Conservation (phyloP, 2,113 vertebrate genomes). For the Saccopteryx bilineata region DNA sequence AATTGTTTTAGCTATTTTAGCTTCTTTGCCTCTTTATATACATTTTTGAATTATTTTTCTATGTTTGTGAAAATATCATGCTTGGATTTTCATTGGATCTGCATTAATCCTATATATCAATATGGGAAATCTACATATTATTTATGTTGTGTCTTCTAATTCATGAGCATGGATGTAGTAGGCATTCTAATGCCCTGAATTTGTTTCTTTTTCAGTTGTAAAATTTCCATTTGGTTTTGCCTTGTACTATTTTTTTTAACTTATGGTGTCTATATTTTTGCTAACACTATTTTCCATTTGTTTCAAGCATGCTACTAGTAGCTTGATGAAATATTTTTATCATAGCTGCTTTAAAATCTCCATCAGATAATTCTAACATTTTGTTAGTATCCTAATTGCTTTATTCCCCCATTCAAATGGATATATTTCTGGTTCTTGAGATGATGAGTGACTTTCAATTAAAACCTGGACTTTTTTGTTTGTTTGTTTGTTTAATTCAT, state of each 20-base stretch:
- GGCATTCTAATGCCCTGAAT: not conserved
- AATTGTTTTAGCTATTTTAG: not conserved
- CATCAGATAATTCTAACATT: not conserved
- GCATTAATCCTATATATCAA: not conserved
- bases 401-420: not conserved
- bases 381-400: not conserved
- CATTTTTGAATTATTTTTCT: not conserved
- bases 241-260: not conserved
- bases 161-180: not conserved
- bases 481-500: too few species aligned
- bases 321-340: not conserved
- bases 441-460: not conserved
- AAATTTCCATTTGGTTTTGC: not conserved
- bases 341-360: not conserved
- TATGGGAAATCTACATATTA: not conserved
- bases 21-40: not conserved
- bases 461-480: not conserved
- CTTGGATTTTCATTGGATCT: not conserved
- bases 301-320: not conserved
- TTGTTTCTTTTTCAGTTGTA: not conserved
- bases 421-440: not conserved
- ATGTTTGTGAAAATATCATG: not conserved
- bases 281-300: conserved; percentile 1
- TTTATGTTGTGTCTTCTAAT: not conserved
- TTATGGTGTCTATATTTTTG: not conserved